phyloP scores from a whole-genome alignment of 2,797 vertebrate species.

The Anguilla anguilla region DNA sequence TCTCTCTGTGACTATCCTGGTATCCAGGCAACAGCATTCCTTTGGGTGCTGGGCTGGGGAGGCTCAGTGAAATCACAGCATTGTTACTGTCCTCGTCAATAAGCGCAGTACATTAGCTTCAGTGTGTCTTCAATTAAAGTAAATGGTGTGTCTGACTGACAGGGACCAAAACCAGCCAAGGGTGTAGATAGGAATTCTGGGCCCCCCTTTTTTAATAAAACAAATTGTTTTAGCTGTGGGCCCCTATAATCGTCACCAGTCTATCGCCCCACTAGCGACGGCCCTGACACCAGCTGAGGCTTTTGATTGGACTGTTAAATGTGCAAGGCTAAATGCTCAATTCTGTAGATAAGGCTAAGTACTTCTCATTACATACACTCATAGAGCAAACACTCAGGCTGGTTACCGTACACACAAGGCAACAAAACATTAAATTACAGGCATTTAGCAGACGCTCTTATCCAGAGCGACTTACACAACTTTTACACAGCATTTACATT shows the following conservation, averaged over 20 bases:
- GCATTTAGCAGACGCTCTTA: neutral
- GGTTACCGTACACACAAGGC: neutral
- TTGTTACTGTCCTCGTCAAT: conserved; percentile 1
- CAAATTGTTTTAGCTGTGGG: too few species aligned
- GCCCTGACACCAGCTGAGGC: neutral
- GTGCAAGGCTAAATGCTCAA: neutral
- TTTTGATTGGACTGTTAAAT: conserved; percentile 27
- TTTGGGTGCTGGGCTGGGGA: neutral
- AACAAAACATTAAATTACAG: neutral
- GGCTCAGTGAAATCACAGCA: neutral
- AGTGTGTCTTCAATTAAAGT: conserved; percentile 41
- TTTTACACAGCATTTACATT: too few species aligned
- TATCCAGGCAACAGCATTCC: conserved; percentile 1
- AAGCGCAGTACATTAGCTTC: neutral
- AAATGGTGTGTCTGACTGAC: conserved; percentile 32
- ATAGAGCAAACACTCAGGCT: neutral
- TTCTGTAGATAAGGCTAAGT: conserved; percentile 43
- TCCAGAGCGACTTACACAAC: too few species aligned
- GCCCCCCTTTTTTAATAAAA: too few species aligned
- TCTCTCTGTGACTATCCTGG: neutral
- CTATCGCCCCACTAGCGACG: too few species aligned
- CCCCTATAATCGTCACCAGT: too few species aligned
- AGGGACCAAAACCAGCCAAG: conserved; percentile 4
- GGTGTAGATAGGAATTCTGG: too few species aligned
- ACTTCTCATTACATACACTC: neutral